Percentiles rank a stretch among this genome's conserved stretches.
Conservation (phyloP, 2,888 invertebrate genomes). For the Netelia virgata region DNA sequence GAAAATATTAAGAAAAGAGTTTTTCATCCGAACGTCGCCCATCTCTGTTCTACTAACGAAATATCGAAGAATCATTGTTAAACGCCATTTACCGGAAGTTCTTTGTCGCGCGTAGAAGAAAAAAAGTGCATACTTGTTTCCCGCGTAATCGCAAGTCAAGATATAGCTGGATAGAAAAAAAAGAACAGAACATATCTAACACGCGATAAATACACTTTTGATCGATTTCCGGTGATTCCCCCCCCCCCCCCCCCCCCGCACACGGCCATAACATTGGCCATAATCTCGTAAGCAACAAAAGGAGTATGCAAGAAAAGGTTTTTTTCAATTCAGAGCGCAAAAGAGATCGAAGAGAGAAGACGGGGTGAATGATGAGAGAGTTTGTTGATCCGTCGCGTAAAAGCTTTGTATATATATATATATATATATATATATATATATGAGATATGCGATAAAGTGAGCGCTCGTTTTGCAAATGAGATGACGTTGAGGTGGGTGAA, state of each 20-base stretch:
- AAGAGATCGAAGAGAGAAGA: conserved; percentile 48
- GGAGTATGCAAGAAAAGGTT: conserved; percentile 38
- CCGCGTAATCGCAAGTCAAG: too few species aligned
- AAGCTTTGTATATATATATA: conserved; percentile 40
- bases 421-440: too few species aligned
- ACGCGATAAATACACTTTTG: too few species aligned
- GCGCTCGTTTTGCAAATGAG: conserved; percentile 53
- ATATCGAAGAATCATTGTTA: too few species aligned
- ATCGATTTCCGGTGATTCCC: conserved; percentile 31
- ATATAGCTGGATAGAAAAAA: not conserved
- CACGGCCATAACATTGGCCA: conserved; percentile 10
- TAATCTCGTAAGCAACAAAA: conserved; percentile 56
- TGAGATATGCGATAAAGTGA: conserved; percentile 56
- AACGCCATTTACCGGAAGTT: too few species aligned
- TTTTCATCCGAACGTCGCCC: not conserved
- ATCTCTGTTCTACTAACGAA: not conserved
- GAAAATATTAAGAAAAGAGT: too few species aligned
- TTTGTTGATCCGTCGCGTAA: conserved; percentile 59
- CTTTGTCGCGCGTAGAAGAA: not conserved
- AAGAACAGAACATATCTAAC: too few species aligned
- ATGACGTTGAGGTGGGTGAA: conserved; percentile 54
- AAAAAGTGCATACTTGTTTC: not conserved
- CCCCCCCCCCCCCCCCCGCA: conserved; percentile 15
- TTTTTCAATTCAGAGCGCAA: conserved; percentile 33
- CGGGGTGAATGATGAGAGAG: conserved; percentile 56